phyloP scores from a whole-genome alignment of 2,888 invertebrate genomes.

The Thalpophila matura region DNA sequence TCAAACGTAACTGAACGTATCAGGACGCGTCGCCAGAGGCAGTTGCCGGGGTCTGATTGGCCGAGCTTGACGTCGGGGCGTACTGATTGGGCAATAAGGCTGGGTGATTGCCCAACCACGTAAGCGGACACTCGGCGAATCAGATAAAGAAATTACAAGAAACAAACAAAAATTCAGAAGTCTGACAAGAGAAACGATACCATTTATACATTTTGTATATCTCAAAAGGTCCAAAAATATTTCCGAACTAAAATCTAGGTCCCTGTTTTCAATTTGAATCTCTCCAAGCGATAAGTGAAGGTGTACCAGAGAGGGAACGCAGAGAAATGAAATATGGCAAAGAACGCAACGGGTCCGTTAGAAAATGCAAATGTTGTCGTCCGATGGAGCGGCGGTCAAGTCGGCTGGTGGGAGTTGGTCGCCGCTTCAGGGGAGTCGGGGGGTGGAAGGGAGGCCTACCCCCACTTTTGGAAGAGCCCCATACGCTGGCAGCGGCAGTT shows the following conservation, averaged over 20 bases:
- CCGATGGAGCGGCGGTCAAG: conserved; percentile 85
- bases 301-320: conserved; percentile 44
- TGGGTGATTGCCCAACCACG: conserved; percentile 93
- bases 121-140: conserved; percentile 89
- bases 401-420: conserved; percentile 83
- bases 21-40: conserved; percentile 78
- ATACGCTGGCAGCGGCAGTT: conserved; percentile 97
- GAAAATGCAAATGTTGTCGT: conserved; percentile 81
- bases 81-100: conserved; percentile 94
- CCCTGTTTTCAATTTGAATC: conserved; percentile 86
- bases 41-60: conserved; percentile 81
- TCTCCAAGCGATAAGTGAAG: conserved; percentile 69
- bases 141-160: conserved; percentile 76
- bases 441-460: conserved; percentile 81
- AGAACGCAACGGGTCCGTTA: conserved; percentile 85
- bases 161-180: conserved; percentile 61
- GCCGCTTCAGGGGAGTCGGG: conserved; percentile 79
- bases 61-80: conserved; percentile 83
- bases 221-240: conserved; percentile 87
- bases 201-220: conserved; percentile 77
- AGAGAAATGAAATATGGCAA: conserved; percentile 68
- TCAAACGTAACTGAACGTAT: conserved; percentile 72
- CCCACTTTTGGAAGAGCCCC: conserved; percentile 97
- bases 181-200: conserved; percentile 60
- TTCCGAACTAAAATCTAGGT: conserved; percentile 86